Conservation (phyloP, 2,888 invertebrate genomes). For the Masnerella sp. region DNA sequence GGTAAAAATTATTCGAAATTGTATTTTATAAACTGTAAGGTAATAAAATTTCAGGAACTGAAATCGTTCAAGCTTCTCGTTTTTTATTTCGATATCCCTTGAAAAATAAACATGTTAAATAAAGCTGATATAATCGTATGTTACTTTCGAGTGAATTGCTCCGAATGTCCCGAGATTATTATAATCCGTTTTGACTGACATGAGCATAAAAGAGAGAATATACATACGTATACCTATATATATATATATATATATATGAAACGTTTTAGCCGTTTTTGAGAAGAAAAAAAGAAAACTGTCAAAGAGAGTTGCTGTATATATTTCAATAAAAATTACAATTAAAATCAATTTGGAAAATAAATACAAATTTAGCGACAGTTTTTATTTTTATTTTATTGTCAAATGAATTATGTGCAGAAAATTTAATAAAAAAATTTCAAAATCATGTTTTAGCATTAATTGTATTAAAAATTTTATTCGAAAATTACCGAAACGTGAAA, state of each 20-base stretch:
- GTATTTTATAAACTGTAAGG: too few species aligned
- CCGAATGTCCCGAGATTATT: slow-evolving; percentile 19
- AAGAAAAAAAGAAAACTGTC: slow-evolving; percentile 8
- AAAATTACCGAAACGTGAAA: too few species aligned
- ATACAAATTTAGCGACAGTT: too few species aligned
- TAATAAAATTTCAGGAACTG: background rate
- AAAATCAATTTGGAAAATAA: too few species aligned
- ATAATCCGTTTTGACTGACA: slow-evolving; percentile 21
- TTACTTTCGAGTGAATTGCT: slow-evolving; percentile 25
- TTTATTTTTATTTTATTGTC: too few species aligned
- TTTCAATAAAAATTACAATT: background rate
- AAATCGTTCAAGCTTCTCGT: background rate
- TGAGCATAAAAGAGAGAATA: slow-evolving; percentile 20
- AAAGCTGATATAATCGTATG: background rate
- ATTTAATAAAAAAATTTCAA: too few species aligned
- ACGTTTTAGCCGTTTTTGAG: slow-evolving; percentile 7
- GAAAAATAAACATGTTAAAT: slow-evolving; percentile 3
- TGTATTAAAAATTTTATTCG: too few species aligned
- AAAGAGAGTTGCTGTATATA: background rate
- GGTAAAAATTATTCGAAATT: too few species aligned
- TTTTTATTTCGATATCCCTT: background rate
- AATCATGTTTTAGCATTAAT: too few species aligned
- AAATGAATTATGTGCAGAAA: too few species aligned
- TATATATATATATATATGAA: too few species aligned
- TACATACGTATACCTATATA: too few species aligned